Conservation (phyloP, 30 jellyfish, hydroid and myxozoan genomes). For the Haliclystus octoradiatus region DNA sequence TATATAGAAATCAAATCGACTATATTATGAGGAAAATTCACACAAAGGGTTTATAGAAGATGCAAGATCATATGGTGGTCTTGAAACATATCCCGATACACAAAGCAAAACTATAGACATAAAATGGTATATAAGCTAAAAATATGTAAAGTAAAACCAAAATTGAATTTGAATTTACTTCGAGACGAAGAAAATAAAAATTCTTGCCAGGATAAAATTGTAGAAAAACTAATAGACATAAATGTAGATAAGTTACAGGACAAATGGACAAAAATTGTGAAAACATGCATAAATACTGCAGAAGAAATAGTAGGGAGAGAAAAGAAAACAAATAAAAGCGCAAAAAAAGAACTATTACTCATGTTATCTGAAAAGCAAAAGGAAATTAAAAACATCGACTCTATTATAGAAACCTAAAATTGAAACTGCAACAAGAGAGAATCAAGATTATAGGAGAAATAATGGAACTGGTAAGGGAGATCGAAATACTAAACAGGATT, state of each 20-base stretch:
- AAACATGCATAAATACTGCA: constrained; percentile 8
- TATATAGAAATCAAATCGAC: constrained; percentile 22
- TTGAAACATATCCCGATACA: constrained; percentile 25
- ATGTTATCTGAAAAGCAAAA: constrained; percentile 5
- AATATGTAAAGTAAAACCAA: background rate
- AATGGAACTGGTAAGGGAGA: no score
- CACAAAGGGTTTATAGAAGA: constrained; percentile 9
- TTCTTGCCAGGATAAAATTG: constrained; percentile 3
- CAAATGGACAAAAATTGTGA: no score
- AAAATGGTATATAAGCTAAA: background rate
- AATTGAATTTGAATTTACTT: no score
- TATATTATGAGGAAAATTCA: constrained; percentile 12
- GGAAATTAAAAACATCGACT: constrained; percentile 3
- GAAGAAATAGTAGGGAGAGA: constrained; percentile 18
- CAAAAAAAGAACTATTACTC: constrained; percentile 5
- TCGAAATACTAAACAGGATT: no score
- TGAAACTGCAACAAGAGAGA: constrained; percentile 1
- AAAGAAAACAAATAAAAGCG: constrained; percentile 14
- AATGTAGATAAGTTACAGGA: background rate
- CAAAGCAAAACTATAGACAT: constrained; percentile 5
- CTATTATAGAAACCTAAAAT: background rate
- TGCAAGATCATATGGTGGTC: constrained; percentile 37
- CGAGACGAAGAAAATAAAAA: no score
- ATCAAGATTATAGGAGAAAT: constrained; percentile 10
- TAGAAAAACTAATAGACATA: constrained; percentile 2